Percentiles rank a stretch among this genome's conserved stretches.
Conservation (phyloP, 2,888 invertebrate species). For the Ommatoiulus sabulosus region DNA sequence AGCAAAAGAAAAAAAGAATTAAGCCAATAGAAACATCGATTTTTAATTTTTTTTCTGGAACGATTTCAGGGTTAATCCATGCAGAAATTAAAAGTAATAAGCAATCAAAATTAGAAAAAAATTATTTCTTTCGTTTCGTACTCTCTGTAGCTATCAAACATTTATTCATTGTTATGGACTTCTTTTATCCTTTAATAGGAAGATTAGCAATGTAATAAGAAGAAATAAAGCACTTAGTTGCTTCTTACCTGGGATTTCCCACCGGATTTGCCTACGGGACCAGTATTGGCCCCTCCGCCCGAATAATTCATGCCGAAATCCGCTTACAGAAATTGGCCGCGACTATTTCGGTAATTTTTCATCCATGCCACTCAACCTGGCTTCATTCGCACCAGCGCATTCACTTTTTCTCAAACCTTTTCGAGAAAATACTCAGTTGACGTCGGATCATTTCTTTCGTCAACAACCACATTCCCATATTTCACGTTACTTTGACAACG, state of each 20-base stretch:
- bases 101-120: no score
- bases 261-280: conserved; percentile 9
- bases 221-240: neutral
- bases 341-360: neutral
- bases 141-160: no score
- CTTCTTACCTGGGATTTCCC: conserved; percentile 11
- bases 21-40: no score
- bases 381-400: neutral
- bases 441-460: neutral
- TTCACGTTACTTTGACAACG: neutral
- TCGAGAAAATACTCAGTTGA: neutral
- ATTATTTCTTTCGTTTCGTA: no score
- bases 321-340: neutral
- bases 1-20: no score
- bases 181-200: no score
- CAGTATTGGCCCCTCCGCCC: neutral
- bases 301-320: conserved; percentile 19
- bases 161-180: no score
- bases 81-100: no score
- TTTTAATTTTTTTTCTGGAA: no score
- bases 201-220: no score
- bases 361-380: neutral
- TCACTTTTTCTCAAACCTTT: conserved; percentile 24
- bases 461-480: neutral
- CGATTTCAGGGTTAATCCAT: no score